Conservation (phyloP, 2,888 invertebrate genomes). For the Byasa hedistus region DNA sequence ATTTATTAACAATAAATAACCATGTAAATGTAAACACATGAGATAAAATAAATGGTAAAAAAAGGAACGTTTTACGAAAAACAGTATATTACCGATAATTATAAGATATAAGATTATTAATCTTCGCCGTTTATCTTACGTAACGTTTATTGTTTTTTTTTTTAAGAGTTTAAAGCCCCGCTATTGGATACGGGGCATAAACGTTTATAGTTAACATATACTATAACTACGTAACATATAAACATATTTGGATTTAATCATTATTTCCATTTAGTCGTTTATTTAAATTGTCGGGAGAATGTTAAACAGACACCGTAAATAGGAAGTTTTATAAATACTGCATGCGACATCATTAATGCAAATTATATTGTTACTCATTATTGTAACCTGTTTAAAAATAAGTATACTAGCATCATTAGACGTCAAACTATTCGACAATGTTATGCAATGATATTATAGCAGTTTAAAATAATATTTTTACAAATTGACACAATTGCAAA, state of each 20-base stretch:
- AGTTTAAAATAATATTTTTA: neutral
- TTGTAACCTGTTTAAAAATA: conserved; percentile 55
- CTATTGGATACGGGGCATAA: too few relatives aligned
- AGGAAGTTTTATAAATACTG: conserved; percentile 45
- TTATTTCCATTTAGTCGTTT: conserved; percentile 20
- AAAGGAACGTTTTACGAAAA: neutral
- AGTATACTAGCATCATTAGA: neutral
- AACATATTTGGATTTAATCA: conserved; percentile 4
- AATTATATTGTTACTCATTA: conserved; percentile 53
- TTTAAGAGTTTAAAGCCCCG: too few relatives aligned
- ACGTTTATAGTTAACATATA: neutral
- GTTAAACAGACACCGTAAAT: conserved; percentile 32
- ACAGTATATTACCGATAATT: neutral
- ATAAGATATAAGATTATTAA: neutral
- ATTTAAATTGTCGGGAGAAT: conserved; percentile 22
- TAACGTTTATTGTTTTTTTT: neutral
- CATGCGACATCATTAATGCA: conserved; percentile 61
- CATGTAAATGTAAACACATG: too few relatives aligned
- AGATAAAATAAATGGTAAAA: neutral
- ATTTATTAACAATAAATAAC: too few relatives aligned
- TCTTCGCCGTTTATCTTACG: neutral
- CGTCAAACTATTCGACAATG: neutral
- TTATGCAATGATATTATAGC: neutral
- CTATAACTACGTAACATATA: neutral
- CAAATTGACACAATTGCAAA: neutral